Percentiles rank a stretch among this genome's conserved stretches.
These are phyloP conservation scores for Eulemur coronatus DNA, from an alignment of 2,797 vertebrate species.

Conservation along the genomic window DNA sequence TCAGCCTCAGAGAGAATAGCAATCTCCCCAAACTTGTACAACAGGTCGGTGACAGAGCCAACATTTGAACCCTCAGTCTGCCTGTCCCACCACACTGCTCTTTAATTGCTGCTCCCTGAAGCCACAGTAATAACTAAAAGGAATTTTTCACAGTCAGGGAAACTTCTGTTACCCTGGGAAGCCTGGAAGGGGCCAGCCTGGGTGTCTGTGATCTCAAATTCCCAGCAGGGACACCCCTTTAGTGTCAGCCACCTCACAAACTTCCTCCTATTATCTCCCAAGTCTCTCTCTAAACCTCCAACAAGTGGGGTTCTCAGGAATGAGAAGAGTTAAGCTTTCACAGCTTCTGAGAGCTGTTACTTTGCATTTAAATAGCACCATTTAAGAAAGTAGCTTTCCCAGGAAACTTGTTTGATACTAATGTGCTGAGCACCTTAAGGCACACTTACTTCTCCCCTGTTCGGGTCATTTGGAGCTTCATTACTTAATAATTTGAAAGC, in stretches of 20 bases:
- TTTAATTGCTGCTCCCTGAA: neutral
- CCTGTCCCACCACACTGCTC: neutral
- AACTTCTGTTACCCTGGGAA: neutral
- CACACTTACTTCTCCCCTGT: neutral
- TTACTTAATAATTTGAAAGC: conserved; percentile 75
- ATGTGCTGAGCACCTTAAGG: conserved; percentile 40
- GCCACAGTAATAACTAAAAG: neutral
- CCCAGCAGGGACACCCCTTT: neutral
- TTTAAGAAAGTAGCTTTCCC: conserved; percentile 51
- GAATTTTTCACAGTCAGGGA: neutral
- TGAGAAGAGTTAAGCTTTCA: conserved; percentile 54
- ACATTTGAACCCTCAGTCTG: neutral
- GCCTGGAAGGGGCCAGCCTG: neutral
- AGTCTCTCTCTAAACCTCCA: neutral
- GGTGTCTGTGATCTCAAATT: neutral
- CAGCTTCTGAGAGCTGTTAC: neutral
- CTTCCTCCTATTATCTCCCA: neutral
- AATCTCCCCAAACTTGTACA: neutral
- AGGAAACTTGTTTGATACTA: conserved; percentile 43
- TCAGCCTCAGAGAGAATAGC: neutral
- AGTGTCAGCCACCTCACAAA: neutral
- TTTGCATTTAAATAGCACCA: conserved; percentile 59
- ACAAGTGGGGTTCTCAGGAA: neutral
- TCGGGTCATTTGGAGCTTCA: conserved; percentile 58
- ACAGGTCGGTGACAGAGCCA: too few relatives aligned